phyloP scores from a whole-genome alignment of 2,888 invertebrate genomes.

The Brachyptera putata region DNA sequence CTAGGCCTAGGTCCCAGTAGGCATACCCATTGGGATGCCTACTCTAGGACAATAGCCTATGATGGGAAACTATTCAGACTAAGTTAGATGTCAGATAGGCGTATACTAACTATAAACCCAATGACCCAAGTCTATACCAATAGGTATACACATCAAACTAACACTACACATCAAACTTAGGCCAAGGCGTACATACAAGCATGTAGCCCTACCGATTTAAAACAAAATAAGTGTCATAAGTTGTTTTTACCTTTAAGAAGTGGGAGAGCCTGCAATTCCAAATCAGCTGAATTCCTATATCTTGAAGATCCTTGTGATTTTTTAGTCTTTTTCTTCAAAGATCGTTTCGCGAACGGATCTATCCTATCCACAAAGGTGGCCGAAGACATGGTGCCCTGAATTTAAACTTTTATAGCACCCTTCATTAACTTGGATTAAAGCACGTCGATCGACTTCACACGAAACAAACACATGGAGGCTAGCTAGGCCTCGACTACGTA shows the following conservation, averaged over 20 bases:
- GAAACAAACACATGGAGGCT: background rate
- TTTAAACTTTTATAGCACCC: conserved; percentile 28
- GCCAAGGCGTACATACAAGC: too few species aligned
- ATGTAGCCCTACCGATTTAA: too few species aligned
- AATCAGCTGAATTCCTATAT: conserved; percentile 96
- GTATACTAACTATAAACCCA: too few species aligned
- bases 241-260: conserved; percentile 95
- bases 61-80: too few species aligned
- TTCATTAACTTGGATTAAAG: conserved; percentile 32
- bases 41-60: too few species aligned
- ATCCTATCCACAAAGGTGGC: conserved; percentile 97
- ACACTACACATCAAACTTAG: too few species aligned
- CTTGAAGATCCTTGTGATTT: conserved; percentile 98
- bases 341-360: conserved; percentile 98
- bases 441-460: conserved; percentile 12
- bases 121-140: too few species aligned
- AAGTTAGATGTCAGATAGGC: too few species aligned
- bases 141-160: too few species aligned
- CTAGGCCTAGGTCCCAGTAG: too few species aligned
- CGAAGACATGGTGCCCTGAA: conserved; percentile 50
- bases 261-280: conserved; percentile 93
- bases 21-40: too few species aligned
- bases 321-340: conserved; percentile 96
- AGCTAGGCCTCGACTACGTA: background rate
- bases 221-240: too few species aligned